Base-by-base conservation (phyloP, 2,888 invertebrate species). In the Tiphia femorata region DNA sequence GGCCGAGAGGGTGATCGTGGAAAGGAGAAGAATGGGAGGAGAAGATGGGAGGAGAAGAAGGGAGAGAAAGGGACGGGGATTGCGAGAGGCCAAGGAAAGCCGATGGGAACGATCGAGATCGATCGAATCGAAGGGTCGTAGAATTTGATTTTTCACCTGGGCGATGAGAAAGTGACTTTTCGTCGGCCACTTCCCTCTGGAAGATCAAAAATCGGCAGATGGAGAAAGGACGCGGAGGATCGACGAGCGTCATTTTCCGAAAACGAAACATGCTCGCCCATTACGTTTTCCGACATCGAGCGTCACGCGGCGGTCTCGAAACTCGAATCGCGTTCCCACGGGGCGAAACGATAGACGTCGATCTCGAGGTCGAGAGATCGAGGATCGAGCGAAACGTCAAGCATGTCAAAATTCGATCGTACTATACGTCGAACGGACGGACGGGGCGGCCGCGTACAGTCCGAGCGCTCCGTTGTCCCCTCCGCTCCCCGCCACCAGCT, bases 351-450 rank as follows among this genome's bases (percentile, higher is more conserved):
- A 58, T 69, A 62, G 68, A 67, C 64, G 72, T 72, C 73, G 72
- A 62, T 66, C 64, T n/a, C 61, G 70, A 66, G 70, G 64, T 57
- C 55, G 30, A 49, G 50, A 58, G 77, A 73, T 76, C 73, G 73
- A 73, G 68, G 75, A 77, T 75, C 72, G 74, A 71, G 67, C 71
- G 71, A 72, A 74, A 73, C 76, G 76, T 77, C 76, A 75, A 74
- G 74, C 64, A 72, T 74, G 81, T 82, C 82, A 82, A 82, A 82
- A 79, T 81, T 81, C 78, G 75, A 82, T 79, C 76, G 76, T 70
- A 74, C 75, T 72, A 38, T 58, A 63, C 54, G 46, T 47, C 44
- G 49, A 51, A 46, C 59, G 56, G 37, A 51, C 49, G 17, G 58
- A 53, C 58, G 67, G 61, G 59, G 58, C 61, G 58, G 55, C 69